Base-by-base conservation (phyloP, 1,140 invertebrate species). In the Phortica variegata region DNA sequence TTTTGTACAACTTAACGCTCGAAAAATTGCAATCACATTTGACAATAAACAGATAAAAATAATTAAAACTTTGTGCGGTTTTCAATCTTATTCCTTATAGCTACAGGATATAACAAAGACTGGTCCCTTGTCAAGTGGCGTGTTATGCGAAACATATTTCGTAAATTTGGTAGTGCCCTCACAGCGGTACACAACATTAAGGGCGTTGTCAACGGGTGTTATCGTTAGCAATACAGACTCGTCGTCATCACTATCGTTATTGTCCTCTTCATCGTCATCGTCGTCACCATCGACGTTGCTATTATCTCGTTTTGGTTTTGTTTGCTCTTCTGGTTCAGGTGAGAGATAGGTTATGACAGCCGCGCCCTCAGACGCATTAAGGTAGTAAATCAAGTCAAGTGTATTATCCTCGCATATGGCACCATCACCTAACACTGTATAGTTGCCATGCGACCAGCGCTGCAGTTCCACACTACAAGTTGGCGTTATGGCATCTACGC, bases 121-220 rank as follows among this genome's bases (percentile, higher is more conserved):
- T 2, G 68, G 62, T 26, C 71, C 68, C 39, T 66, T 73, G 13
- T 68, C 66, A 23, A 65, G 49, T 38, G 61, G 65, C 8, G 58
- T 71, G 42, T 68, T 73, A 19, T 70, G 70, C 5, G 73, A 76
- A 26, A 86, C 71, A 70, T 86, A 85, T 63, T 83, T 85, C 39
- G 83, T 82, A 72, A 85, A 79, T 55, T 83, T 80, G 23, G 81
- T 81, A 18, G 83, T 82, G 50, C 82, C 83, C 9, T 75, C 60
- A 54, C 80, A 80, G 49, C 83, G 84, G 69, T 85, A 88, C 18
- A 87, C 82, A n/a, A 88, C 77, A 63, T 80, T 84, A 6, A 88
- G 71, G 42, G 82, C 79, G 77, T 88, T 88, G 66, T 84, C 79
- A 26, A 78, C 71, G 2, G 81, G 77, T 52, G 75, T 80, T 51